Evolutionary conservation across 2,888 invertebrate genomes (phyloP), one percentile per base, ranked within the genome.

Genomic region (Oscheius onirici): DNA sequence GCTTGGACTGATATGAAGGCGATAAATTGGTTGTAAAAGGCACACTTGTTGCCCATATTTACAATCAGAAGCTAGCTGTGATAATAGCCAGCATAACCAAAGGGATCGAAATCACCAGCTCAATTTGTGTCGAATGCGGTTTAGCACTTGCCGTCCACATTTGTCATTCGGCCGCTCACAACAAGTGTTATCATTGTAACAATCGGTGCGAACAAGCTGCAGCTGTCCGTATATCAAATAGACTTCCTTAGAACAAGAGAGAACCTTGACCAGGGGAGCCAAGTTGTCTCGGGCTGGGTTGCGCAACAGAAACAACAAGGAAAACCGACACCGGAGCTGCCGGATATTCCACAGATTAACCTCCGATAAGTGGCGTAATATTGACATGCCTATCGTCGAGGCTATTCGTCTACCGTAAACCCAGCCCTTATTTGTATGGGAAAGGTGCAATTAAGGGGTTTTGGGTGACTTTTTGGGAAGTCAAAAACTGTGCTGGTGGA

Each of bases 311-410:
- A 52, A 68, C 58, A 70, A 63, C 70, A 70, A 63, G 63, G 70
- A 70, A 70, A 70, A 61, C 70, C 70, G 70, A 70, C 70, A 69
- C 70, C 70, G 63, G 40, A 40, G 5, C 60, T 43, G 26, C 70
- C 70, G 70, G 70, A 70, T 70, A 70, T 70, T 28, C 60, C 49
- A 34, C 61, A 70, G 70, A 70, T 70, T 70, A 70, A 70, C 70
- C 70, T 52, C 43, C 61, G 70, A 70, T 70, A 70, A 63, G 44
- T 70, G 70, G 52, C 70, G 70, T 52, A 70, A 70, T 70, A 61
- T 70, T 70, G 70, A 70, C 70, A 70, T 63, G 63, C 49, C 44
- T 61, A 41, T 70, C 61, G 55, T 69, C 26, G 52, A 28, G 61
- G 54, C 11, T 58, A 43, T 58, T 40, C 55, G 17, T 20, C 41